These are phyloP conservation scores for Cochlearius cochlearius DNA, from an alignment of 2,113 vertebrate genomes.

Conservation along the genomic window DNA sequence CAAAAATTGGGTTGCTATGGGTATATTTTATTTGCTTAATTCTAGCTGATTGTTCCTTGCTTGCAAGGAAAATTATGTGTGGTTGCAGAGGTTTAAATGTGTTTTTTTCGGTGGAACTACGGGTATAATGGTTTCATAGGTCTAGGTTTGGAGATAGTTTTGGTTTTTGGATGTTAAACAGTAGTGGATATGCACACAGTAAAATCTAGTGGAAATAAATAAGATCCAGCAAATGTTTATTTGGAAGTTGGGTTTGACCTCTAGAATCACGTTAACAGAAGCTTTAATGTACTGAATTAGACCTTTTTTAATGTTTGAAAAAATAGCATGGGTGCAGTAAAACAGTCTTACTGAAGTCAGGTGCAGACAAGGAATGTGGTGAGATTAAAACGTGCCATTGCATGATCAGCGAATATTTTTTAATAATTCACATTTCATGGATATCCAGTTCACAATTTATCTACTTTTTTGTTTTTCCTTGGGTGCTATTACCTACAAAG, in stretches of 20 bases:
- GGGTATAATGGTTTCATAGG: constrained; percentile 56
- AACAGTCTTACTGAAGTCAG: background rate
- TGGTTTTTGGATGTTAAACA: constrained; percentile 24
- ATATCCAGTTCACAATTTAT: background rate
- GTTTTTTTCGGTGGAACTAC: constrained; percentile 28
- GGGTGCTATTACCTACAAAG: background rate
- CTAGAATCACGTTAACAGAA: background rate
- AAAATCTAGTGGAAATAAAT: constrained; percentile 39
- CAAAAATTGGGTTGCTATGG: constrained; percentile 15
- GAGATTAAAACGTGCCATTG: background rate
- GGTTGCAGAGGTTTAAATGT: constrained; percentile 39
- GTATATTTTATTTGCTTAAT: constrained; percentile 49
- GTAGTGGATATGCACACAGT: background rate
- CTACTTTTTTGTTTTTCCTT: background rate
- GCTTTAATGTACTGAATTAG: background rate
- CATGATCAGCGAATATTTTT: background rate
- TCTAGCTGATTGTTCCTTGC: constrained; percentile 60
- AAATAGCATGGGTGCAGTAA: background rate
- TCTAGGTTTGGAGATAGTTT: constrained; percentile 45
- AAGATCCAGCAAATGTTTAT: constrained; percentile 13
- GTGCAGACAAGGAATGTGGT: background rate
- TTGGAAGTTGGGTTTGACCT: constrained; percentile 26
- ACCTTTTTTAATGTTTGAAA: background rate
- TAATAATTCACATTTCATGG: background rate
- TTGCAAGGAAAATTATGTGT: constrained; percentile 60